These are phyloP conservation scores for Priapulus caudatus DNA, from an alignment of 2,888 invertebrate genomes.

Conservation along the genomic window DNA sequence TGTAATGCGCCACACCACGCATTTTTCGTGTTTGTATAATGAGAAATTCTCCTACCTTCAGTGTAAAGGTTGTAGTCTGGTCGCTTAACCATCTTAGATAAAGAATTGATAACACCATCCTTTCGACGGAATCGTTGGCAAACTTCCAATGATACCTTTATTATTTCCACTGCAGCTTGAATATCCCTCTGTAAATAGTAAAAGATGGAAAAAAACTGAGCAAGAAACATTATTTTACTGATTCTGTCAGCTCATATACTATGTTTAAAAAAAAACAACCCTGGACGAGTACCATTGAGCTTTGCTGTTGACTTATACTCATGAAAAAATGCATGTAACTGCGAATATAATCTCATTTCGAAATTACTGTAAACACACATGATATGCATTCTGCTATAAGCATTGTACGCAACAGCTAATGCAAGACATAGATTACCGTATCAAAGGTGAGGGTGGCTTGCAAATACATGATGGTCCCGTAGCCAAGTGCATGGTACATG, in stretches of 20 bases:
- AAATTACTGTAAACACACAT: no score
- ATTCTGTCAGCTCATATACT: no score
- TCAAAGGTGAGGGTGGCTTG: constrained; percentile 90
- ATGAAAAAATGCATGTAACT: neutral
- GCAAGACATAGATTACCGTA: no score
- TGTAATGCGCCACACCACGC: no score
- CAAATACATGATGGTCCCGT: constrained; percentile 73
- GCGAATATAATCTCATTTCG: no score
- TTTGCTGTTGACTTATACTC: no score
- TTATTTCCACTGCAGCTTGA: constrained; percentile 54
- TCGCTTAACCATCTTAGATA: constrained; percentile 66
- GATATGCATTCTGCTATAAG: no score
- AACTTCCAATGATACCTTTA: constrained; percentile 64
- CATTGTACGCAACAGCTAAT: no score
- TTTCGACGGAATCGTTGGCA: constrained; percentile 56
- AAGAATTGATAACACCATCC: constrained; percentile 54
- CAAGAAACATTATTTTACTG: no score
- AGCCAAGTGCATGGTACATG: constrained; percentile 82
- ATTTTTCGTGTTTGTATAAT: no score
- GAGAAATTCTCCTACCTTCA: constrained; percentile 47
- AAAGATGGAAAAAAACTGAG: neutral
- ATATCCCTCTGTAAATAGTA: constrained; percentile 48
- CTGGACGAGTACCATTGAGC: no score
- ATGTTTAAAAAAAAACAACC: constrained; percentile 9
- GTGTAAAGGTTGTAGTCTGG: constrained; percentile 63